Evolutionary conservation across 2,113 vertebrate genomes (phyloP).

Genomic region (Dryoscopus gambensis): DNA sequence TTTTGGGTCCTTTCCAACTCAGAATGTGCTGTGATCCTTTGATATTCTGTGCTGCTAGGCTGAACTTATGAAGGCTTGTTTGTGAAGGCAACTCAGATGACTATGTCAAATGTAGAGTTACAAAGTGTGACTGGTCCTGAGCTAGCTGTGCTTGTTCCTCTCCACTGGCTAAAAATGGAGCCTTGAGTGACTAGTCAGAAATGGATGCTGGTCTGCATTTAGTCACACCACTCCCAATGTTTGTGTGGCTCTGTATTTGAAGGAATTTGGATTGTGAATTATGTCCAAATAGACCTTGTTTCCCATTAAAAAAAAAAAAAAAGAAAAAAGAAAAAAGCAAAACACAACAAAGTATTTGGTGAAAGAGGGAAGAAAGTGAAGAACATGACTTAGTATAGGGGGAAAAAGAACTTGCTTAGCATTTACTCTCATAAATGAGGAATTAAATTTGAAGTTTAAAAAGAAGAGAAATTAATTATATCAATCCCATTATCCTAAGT

Average conservation of each 20-base stretch:
- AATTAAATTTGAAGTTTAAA: background rate
- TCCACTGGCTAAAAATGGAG: background rate
- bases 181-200: background rate
- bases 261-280: background rate
- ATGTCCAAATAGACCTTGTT: background rate
- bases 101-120: background rate
- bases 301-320: background rate
- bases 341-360: background rate
- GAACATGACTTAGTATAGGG: background rate
- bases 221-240: background rate
- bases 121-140: background rate
- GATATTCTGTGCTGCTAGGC: background rate
- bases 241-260: background rate
- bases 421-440: background rate
- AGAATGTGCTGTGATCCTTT: background rate
- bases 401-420: background rate
- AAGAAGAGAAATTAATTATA: background rate
- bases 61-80: background rate
- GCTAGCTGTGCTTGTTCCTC: background rate
- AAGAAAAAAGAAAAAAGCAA: background rate
- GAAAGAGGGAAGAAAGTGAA: background rate
- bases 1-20: background rate
- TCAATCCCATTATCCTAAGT: background rate
- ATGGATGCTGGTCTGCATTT: background rate
- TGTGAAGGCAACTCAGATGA: background rate